Evolutionary conservation across 2,113 vertebrate species (phyloP).

Genomic region (Dipodomys ordii): DNA sequence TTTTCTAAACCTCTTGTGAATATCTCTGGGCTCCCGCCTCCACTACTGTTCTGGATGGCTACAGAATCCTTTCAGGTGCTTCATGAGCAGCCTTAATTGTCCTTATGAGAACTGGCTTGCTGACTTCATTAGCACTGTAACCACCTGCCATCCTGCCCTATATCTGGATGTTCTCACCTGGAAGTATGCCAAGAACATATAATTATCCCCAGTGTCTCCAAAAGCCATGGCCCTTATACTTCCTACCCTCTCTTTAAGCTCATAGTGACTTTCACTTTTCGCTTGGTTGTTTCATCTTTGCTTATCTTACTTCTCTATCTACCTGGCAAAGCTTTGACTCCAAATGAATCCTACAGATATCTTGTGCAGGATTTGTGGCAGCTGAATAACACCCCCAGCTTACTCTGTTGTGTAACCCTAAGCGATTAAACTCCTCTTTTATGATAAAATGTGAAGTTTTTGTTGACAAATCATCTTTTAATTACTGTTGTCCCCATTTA

Average conservation of each 20-base stretch:
- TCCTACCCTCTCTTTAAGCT: background rate
- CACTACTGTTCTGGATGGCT: background rate
- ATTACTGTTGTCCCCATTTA: background rate
- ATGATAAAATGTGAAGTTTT: slow-evolving; percentile 19
- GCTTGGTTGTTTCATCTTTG: background rate
- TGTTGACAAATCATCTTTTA: background rate
- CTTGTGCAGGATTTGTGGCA: background rate
- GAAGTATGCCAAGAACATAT: background rate
- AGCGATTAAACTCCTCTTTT: background rate
- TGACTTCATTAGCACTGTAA: background rate
- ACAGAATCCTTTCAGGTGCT: background rate
- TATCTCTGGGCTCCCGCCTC: background rate
- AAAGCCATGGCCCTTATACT: background rate
- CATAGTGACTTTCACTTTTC: background rate
- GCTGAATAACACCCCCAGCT: background rate
- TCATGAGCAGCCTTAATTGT: background rate
- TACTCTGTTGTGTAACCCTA: background rate
- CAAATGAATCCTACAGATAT: background rate
- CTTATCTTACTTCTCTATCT: background rate
- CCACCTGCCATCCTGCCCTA: background rate
- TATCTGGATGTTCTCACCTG: background rate
- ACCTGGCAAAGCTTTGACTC: background rate
- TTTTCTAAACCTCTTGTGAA: too few relatives aligned
- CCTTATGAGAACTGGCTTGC: background rate
- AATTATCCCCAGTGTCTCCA: background rate